Evolutionary conservation across 2,797 vertebrate species (phyloP).

Genomic region (Lepilemur ruficaudatus): DNA sequence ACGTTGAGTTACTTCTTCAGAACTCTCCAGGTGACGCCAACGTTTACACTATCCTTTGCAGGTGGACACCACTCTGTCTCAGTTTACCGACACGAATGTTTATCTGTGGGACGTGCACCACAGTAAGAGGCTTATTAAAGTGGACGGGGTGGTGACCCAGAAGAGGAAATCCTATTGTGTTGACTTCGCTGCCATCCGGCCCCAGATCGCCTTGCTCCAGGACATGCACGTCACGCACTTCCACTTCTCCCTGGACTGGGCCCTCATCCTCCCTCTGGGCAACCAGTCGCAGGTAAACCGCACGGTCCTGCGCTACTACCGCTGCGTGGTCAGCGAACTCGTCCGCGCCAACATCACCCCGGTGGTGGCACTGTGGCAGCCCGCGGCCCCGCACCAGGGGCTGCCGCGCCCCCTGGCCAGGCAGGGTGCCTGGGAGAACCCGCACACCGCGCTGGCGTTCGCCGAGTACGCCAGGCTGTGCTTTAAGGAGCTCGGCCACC

Average conservation of each 20-base stretch:
- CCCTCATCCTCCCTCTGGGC: slow-evolving; percentile 90
- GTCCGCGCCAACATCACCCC: slow-evolving; percentile 91
- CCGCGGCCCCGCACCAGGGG: slow-evolving; percentile 87
- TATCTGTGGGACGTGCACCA: slow-evolving; percentile 95
- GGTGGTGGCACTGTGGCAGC: slow-evolving; percentile 95
- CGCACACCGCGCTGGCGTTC: slow-evolving; percentile 89
- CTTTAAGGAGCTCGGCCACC: slow-evolving; percentile 90
- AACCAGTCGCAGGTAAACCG: slow-evolving; percentile 88
- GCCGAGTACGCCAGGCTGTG: slow-evolving; percentile 93
- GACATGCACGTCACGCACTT: slow-evolving; percentile 91
- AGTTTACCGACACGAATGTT: slow-evolving; percentile 92
- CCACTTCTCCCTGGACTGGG: slow-evolving; percentile 96
- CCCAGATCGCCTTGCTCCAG: slow-evolving; percentile 90
- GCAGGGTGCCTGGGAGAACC: slow-evolving; percentile 91
- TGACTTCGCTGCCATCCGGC: slow-evolving; percentile 90
- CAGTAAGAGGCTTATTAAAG: slow-evolving; percentile 89
- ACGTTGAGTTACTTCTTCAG: not conserved
- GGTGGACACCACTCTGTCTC: slow-evolving; percentile 92
- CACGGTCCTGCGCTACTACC: slow-evolving; percentile 92
- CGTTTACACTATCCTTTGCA: slow-evolving; percentile 71
- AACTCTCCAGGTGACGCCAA: not conserved
- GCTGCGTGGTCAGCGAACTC: slow-evolving; percentile 92
- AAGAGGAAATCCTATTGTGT: slow-evolving; percentile 87
- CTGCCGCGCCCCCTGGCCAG: slow-evolving; percentile 88
- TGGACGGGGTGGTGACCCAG: slow-evolving; percentile 85